A percentile compares a stretch with the other conserved stretches of the same genome.
Evolutionary conservation across 35 echinoderm and acorn worm species (phyloP).

Genomic region (Apostichopus californicus): DNA sequence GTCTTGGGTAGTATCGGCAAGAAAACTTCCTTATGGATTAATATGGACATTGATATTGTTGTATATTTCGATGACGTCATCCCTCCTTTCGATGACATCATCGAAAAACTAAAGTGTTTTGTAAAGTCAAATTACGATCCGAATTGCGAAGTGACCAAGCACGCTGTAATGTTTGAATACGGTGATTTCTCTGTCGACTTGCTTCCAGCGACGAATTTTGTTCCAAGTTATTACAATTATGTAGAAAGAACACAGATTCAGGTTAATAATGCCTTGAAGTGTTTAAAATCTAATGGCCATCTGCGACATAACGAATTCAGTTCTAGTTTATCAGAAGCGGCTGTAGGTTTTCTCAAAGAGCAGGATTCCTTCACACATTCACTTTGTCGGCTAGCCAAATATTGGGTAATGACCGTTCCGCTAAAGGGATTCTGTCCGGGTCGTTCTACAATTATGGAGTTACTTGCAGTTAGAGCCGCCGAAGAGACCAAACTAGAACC

Average conservation of each 20-base stretch:
- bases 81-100: not conserved
- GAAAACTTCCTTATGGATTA: not conserved
- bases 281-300: not conserved
- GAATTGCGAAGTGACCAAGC: not conserved
- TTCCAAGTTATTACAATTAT: not conserved
- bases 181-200: not conserved
- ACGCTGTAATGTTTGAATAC: not conserved
- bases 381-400: slow-evolving; percentile 29
- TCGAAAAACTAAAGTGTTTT: not conserved
- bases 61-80: not conserved
- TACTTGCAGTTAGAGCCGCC: not conserved
- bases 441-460: slow-evolving; percentile 26
- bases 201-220: slow-evolving; percentile 2
- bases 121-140: not conserved
- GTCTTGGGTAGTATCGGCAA: not conserved
- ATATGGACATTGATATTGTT: slow-evolving; percentile 2
- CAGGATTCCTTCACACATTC: slow-evolving; percentile 27
- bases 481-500: not conserved
- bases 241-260: not conserved
- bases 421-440: not conserved
- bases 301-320: not conserved
- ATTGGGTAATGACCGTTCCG: not conserved
- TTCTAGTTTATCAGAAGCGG: slow-evolving; percentile 23
- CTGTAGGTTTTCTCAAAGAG: slow-evolving; percentile 1
- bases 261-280: not conserved